Evolutionary conservation across 2,888 invertebrate genomes (phyloP).

Genomic region (Aelia acuminata): DNA sequence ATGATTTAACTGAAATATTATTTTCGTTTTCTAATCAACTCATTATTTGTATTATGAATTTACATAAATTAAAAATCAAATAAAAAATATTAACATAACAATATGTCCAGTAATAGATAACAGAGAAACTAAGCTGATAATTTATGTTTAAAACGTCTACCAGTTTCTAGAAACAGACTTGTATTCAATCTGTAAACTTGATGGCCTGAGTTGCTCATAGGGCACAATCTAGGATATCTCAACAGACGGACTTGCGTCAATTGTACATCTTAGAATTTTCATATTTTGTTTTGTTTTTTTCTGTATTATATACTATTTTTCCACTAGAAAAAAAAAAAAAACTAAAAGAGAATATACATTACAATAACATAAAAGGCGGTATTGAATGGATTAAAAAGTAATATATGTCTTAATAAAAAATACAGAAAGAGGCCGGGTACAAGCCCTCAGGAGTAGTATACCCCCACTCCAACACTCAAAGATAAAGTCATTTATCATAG

Average conservation of each 20-base stretch:
- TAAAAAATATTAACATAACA: no score
- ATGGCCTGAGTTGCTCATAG: no score
- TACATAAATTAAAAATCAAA: background rate
- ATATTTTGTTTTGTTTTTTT: background rate
- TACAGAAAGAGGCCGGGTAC: background rate
- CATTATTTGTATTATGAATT: background rate
- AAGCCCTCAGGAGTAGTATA: conserved; percentile 59
- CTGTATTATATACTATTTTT: background rate
- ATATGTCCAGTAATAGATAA: no score
- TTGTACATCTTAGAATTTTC: background rate
- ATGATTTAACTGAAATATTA: background rate
- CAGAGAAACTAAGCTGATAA: no score
- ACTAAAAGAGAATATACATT: background rate
- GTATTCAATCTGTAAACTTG: no score
- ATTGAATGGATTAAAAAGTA: background rate
- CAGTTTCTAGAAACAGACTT: no score
- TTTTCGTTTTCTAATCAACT: background rate
- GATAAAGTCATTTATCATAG: conserved; percentile 64
- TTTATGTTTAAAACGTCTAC: no score
- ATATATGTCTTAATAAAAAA: conserved; percentile 23
- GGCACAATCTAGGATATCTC: no score
- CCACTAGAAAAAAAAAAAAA: background rate
- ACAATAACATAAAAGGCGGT: background rate
- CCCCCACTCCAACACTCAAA: conserved; percentile 31
- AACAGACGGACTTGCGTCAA: background rate